A percentile compares a stretch with the other conserved stretches of the same genome.
Conservation (phyloP, 2,113 vertebrate genomes). For the Hemiscyllium ocellatum region DNA sequence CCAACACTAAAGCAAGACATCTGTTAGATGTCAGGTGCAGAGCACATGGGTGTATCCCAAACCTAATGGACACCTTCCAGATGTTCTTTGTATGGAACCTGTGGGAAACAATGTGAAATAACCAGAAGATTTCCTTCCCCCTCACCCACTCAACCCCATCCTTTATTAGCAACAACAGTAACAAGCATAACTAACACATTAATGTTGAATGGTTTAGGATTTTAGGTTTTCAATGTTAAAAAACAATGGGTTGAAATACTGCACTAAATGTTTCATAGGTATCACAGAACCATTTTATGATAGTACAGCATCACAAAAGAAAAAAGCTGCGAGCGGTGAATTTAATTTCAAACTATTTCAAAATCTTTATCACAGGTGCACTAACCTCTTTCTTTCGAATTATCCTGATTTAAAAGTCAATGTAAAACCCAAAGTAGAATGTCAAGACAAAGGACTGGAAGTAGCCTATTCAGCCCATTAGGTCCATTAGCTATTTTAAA, state of each 20-base stretch:
- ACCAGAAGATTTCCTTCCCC: background rate
- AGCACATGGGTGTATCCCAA: background rate
- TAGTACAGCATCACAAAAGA: background rate
- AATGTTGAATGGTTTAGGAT: background rate
- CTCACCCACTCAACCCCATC: background rate
- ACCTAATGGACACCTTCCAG: background rate
- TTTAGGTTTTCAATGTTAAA: background rate
- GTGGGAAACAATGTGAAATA: background rate
- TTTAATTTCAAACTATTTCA: background rate
- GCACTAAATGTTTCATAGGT: background rate
- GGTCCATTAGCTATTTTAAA: too few relatives aligned
- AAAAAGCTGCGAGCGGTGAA: background rate
- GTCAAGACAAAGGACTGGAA: too few relatives aligned
- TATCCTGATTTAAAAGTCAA: background rate
- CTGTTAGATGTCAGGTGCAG: background rate
- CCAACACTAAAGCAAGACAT: background rate
- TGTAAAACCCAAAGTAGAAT: too few relatives aligned
- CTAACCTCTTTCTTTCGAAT: background rate
- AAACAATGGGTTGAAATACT: background rate
- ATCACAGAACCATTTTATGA: background rate
- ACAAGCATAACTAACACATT: background rate
- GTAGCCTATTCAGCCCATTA: background rate
- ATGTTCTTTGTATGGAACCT: background rate
- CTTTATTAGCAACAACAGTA: background rate
- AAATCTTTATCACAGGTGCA: background rate